phyloP scores from a whole-genome alignment of 2,797 vertebrate species.

The Amphiprion clarkii region DNA sequence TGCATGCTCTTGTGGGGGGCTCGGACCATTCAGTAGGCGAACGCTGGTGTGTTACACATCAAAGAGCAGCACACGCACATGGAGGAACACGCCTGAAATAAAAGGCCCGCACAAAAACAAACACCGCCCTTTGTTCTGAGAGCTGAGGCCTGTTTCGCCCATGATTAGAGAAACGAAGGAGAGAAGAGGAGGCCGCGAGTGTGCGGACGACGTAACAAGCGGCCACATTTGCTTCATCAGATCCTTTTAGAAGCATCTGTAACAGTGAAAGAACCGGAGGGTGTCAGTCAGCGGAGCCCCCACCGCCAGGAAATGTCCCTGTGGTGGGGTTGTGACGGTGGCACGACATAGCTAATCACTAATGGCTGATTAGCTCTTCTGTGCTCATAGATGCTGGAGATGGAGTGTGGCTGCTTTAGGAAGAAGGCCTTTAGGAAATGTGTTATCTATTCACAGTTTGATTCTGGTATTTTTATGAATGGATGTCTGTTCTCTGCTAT shows the following conservation, averaged over 20 bases:
- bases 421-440: background rate
- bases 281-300: slow-evolving; percentile 62
- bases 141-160: slow-evolving; percentile 42
- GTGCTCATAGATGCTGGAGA: slow-evolving; percentile 44
- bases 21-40: slow-evolving; percentile 45
- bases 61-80: slow-evolving; percentile 75
- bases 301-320: slow-evolving; percentile 78
- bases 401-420: slow-evolving; percentile 14
- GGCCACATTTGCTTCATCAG: slow-evolving; percentile 49
- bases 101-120: slow-evolving; percentile 78
- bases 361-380: slow-evolving; percentile 76
- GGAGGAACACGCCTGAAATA: slow-evolving; percentile 76
- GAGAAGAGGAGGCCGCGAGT: slow-evolving; percentile 47
- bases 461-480: background rate
- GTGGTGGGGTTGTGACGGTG: slow-evolving; percentile 65
- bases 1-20: slow-evolving; percentile 36
- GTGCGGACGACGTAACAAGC: slow-evolving; percentile 21
- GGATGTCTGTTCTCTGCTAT: background rate
- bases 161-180: slow-evolving; percentile 79
- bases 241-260: slow-evolving; percentile 55
- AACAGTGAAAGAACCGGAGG: slow-evolving; percentile 63
- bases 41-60: slow-evolving; percentile 68
- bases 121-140: slow-evolving; percentile 80
- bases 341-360: slow-evolving; percentile 74
- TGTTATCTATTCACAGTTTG: background rate